Base-by-base conservation (phyloP, 2,888 invertebrate genomes). In the Cephus spinipes region DNA sequence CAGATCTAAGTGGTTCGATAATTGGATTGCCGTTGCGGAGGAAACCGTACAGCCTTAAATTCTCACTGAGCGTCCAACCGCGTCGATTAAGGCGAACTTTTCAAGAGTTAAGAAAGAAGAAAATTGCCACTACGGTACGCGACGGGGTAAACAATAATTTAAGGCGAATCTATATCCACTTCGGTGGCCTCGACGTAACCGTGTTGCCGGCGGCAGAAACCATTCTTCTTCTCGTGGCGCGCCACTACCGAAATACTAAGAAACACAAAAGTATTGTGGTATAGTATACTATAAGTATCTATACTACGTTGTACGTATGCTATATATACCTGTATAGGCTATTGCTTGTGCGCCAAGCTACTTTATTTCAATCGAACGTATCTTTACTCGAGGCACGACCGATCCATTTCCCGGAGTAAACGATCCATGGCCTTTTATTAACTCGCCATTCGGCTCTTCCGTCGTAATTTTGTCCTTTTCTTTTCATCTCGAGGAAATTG, bases 331-430 rank as follows among this genome's bases (percentile, higher is more conserved):
- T 55, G 23, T 55, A 6, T 1, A 55, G 55, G 23, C 15, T 23
- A 55, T 55, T 55, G 23, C 55, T 55, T 55, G 55, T 55, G 23
- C 23, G 55, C 71, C 71, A 31, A 12, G 9, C 31, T 71, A 69
- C 71, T 71, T 71, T 71, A 71, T 71, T 71, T 71, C 71, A 71
- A 71, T 71, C 71, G 71, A 71, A 71, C 33, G 71, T 71, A 71
- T 71, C 12, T 71, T 71, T 71, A 71, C 71, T 32, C 71, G 31
- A 32, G 71, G 71, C 71, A 71, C 71, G 71, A 31, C 12, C 71
- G 32, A 55, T 71, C 15, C 15, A 71, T 33, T 33, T 32, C 33
- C 31, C 30, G 71, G 32, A 33, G 71, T 71, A 71, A 71, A 71
- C 31, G 71, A 71, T 71, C 71, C 71, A 71, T 33, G 12, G 71